phyloP scores from a whole-genome alignment of 2,113 vertebrate genomes.

The Sturnus vulgaris region DNA sequence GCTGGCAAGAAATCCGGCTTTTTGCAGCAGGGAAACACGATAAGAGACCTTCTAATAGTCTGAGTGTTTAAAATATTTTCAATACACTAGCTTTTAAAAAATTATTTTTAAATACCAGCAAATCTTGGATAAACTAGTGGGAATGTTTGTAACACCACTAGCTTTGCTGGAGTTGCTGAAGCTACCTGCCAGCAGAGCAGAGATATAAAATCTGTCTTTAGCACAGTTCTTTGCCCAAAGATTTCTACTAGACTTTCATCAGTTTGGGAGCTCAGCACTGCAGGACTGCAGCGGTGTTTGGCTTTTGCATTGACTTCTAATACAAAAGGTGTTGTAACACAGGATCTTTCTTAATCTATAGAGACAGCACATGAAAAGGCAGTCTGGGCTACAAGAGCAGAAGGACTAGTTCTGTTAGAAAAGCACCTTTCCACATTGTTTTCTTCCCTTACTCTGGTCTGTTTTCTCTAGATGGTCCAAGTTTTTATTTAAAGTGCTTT shows the following conservation, averaged over 20 bases:
- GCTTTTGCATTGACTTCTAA: neutral
- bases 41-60: neutral
- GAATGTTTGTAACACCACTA: neutral
- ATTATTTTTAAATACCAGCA: neutral
- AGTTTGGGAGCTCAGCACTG: neutral
- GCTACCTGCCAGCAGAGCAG: neutral
- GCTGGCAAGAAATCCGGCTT: neutral
- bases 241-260: neutral
- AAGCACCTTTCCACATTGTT: conserved; percentile 43
- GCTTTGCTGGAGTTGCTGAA: neutral
- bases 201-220: neutral
- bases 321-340: neutral
- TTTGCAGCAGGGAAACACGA: neutral
- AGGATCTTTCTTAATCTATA: neutral
- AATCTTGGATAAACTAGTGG: neutral
- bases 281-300: neutral
- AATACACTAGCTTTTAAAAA: neutral
- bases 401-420: conserved; percentile 41
- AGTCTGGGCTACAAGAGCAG: neutral
- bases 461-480: conserved; percentile 56
- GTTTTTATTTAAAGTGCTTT: conserved; percentile 67
- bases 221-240: neutral
- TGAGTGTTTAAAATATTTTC: neutral
- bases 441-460: conserved; percentile 32
- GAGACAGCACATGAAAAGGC: neutral